Evolutionary conservation across 2,113 vertebrate genomes (phyloP), one percentile per base, ranked within the genome.

Genomic region (Leucosticte australis): DNA sequence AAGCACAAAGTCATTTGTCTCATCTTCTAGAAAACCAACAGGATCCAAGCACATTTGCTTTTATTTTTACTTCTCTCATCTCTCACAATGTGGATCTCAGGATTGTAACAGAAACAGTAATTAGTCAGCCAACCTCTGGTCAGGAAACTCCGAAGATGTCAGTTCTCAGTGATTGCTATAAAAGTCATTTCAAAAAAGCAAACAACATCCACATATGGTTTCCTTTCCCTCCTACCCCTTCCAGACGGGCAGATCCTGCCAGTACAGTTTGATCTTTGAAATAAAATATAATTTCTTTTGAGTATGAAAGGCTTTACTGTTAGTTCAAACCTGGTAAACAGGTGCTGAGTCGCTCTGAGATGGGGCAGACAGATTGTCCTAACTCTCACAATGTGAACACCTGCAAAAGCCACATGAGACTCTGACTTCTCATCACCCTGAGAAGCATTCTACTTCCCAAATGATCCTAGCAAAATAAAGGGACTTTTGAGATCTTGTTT

Each of bases 361-460:
- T 5, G 1, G 22, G 22, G 31, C 0, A 0, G 53, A 28, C 4
- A 1, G 13, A 44, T 15, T 0, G 0, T 56, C 53, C 46, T 7
- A 26, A 50, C n/a, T 22, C 23, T 23, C 50, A 39, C 31, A 59
- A 27, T 3, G 30, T 0, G 1, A 74, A 19, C 59, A 81, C 73
- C 41, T 74, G 44, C 39, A 81, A 75, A 70, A 77, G 46, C 56
- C 79, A 52, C 0, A 1, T 3, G 16, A 26, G 19, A 8, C 56
- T 65, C 16, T 63, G 31, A 67, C 5, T 17, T 42, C 49, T 31
- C n/a, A 64, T 49, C 57, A 13, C 31, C 28, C 21, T 22, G 17
- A 68, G 35, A 79, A 90, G 13, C 21, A 24, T 2, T 46, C 31
- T 24, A 6, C 37, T 70, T 70, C 42, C 35, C 56, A 59, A 67